Evolutionary conservation across 1,140 invertebrate species (phyloP).

Genomic region (Drosophila aff.): DNA sequence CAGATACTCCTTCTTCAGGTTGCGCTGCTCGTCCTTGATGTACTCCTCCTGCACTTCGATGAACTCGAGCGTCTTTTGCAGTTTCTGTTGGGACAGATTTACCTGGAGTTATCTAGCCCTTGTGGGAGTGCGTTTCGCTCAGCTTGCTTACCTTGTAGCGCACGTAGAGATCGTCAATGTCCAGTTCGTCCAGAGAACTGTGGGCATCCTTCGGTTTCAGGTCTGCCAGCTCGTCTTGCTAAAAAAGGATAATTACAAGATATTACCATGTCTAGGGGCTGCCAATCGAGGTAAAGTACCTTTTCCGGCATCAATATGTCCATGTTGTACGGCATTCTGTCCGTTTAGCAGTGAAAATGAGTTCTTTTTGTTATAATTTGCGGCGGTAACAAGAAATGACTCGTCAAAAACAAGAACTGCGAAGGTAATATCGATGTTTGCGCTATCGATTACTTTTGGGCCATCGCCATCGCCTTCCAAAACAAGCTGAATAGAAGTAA

Average conservation of each 20-base stretch:
- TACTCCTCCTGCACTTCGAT: constrained; percentile 99
- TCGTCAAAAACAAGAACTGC: constrained; percentile 73
- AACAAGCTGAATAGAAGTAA: not conserved
- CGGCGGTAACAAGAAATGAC: constrained; percentile 60
- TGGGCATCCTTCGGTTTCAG: constrained; percentile 87
- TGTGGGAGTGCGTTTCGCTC: not conserved
- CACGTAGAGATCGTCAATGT: constrained; percentile 96
- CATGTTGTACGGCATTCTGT: constrained; percentile 87
- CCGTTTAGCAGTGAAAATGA: constrained; percentile 20
- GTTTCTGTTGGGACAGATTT: constrained; percentile 88
- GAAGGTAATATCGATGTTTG: constrained; percentile 20
- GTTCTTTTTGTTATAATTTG: constrained; percentile 46
- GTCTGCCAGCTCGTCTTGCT: constrained; percentile 88
- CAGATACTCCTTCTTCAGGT: constrained; percentile 98
- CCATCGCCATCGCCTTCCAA: not conserved
- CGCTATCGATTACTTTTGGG: not conserved
- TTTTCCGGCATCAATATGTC: constrained; percentile 90
- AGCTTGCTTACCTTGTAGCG: constrained; percentile 92
- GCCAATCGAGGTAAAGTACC: constrained; percentile 83
- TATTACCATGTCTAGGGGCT: not conserved
- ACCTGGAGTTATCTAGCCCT: not conserved
- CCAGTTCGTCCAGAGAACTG: constrained; percentile 90
- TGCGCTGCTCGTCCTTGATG: constrained; percentile 99
- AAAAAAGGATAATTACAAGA: not conserved
- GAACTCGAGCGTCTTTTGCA: constrained; percentile 98